Evolutionary conservation across 2,113 vertebrate genomes (phyloP), one percentile per base, ranked within the genome.

Genomic region (Polyodon spathula): DNA sequence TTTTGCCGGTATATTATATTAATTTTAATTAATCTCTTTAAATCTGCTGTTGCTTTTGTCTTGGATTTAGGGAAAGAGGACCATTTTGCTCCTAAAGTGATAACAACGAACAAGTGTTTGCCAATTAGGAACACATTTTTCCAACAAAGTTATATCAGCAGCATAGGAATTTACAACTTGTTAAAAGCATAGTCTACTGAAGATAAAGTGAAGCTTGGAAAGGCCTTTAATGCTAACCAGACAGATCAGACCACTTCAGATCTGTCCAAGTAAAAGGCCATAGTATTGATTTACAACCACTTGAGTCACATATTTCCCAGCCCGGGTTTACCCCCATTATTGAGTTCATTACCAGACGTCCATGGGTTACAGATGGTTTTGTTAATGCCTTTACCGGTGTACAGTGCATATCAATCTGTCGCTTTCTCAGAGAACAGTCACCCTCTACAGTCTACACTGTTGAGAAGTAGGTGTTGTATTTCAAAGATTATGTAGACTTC

Each of bases 391-490:
- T 38, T 46, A 10, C 8, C 5, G 14, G 44, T 5, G 5, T 46
- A 46, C 44, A 46, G 8, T 46, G 8, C 44, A 10, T 46, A 2
- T 46, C 4, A 10, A 10, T 14, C 44, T 46, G 4, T 3, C 44
- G 14, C 44, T 46, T 46, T 46, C 27, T 27, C 27, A 27, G 27
- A 27, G 2, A 27, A 27, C 27, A 27, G 27, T 27, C 27, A 27
- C 27, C 27, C 27, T 27, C 27, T 27, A 27, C 27, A 27, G 27
- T 27, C 27, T 27, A 14, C 58, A 37, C 56, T 53, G 16, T 44
- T 54, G 48, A 37, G 58, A 62, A 58, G 68, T 52, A 60, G 50
- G 56, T 71, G 63, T 63, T 61, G 62, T 56, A 71, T 71, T 71
- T 63, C 53, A 46, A 59, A 54, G 56, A 53, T 64, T 65, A 59